Base-by-base conservation (phyloP, 2,797 vertebrate species). In the Intellagama lesueurii region DNA sequence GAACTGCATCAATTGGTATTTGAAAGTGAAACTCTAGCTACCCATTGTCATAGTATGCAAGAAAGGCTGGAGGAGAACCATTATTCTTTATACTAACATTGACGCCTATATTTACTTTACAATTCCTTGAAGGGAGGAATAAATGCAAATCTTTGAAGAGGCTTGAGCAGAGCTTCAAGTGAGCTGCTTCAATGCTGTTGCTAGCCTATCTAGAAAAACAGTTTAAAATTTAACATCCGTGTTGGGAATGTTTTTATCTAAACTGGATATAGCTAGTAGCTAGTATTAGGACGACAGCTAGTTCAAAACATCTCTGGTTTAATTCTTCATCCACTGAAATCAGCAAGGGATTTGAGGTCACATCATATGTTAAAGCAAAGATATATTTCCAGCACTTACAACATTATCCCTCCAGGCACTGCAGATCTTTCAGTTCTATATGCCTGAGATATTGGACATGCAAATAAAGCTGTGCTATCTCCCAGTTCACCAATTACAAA, bases 11-110 rank as follows among this genome's bases (percentile, higher is more conserved):
- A 76, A 76, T 81, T 44, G 52, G 17, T 81, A 22, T 68, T 49
- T 64, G 32, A 69, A 69, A 85, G 68, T 35, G 44, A 49, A 47
- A 32, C 68, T 83, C 24, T 85, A 64, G 76, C 32, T 77, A 81
- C 35, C 69, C 22, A 26, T 87, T 90, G 83, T 77, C 22, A 49
- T 44, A 81, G 52, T 83, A 77, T 70, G 69, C 66, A 69, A 87
- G 60, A 73, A 60, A n/a, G 35, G 12, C n/a, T 87, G 78, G 69
- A 84, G 28, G 70, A 49, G 52, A 82, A 12, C 14, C 60, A 78
- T 82, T 75, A 82, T 87, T 76, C 64, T 83, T 40, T 77, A 26
- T 47, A 16, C 22, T 49, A 7, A 64, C 80, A 78, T 1, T 87
- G 35, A 64, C 81, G 19, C 9, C 35, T 83, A 22, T 47, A 30